phyloP scores from a whole-genome alignment of 1,140 invertebrate genomes.

The Trichoplusia ni region DNA sequence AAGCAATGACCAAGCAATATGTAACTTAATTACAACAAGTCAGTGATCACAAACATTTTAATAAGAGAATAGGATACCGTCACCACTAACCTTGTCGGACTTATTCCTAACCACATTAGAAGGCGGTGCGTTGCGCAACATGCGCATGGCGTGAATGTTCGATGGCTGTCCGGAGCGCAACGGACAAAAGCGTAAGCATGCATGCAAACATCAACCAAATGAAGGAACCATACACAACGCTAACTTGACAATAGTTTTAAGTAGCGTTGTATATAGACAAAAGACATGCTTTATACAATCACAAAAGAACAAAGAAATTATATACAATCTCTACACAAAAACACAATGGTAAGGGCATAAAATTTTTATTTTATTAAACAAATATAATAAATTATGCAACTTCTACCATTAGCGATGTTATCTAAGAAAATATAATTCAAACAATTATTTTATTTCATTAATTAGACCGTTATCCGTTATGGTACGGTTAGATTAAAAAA shows the following conservation, averaged over 20 bases:
- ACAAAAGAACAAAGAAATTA: neutral
- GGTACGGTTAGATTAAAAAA: conserved; percentile 18
- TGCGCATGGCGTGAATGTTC: conserved; percentile 89
- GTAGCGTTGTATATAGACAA: neutral
- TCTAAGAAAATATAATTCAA: conserved; percentile 32
- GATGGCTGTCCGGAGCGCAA: conserved; percentile 83
- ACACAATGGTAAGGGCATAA: conserved; percentile 42
- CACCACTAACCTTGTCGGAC: conserved; percentile 89
- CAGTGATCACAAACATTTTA: no score
- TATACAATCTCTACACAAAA: conserved; percentile 50
- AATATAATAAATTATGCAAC: conserved; percentile 62
- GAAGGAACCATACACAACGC: neutral
- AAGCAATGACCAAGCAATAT: no score
- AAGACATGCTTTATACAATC: conserved; percentile 11
- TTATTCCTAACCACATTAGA: conserved; percentile 92
- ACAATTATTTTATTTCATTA: conserved; percentile 33
- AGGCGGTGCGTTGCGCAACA: conserved; percentile 90
- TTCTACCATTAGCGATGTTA: conserved; percentile 44
- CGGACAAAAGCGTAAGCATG: conserved; percentile 59
- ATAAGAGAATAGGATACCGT: conserved; percentile 6
- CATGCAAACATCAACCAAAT: conserved; percentile 58
- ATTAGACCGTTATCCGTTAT: conserved; percentile 26
- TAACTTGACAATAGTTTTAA: neutral
- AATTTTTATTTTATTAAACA: conserved; percentile 56
- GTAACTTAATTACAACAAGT: no score